These are phyloP conservation scores for Drosophila aldrichi DNA, from an alignment of 2,888 invertebrate genomes.

Conservation along the genomic window DNA sequence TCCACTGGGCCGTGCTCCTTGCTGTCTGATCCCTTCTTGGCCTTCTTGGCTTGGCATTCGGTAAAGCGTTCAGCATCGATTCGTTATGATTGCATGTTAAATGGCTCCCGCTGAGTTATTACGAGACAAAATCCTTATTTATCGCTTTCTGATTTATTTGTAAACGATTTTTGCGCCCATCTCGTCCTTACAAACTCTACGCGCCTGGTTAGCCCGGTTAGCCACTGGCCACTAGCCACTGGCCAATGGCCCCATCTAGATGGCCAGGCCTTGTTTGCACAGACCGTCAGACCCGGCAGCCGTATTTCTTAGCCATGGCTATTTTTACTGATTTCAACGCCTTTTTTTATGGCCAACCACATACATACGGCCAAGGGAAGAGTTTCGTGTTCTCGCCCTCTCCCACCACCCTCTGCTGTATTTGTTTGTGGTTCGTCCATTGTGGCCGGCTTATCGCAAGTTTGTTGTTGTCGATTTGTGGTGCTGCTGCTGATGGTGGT, in stretches of 20 bases:
- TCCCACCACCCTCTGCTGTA: neutral
- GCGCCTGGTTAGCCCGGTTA: constrained; percentile 27
- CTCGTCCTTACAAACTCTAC: constrained; percentile 44
- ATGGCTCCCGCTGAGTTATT: constrained; percentile 85
- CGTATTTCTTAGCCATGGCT: constrained; percentile 40
- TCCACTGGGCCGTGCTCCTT: constrained; percentile 18
- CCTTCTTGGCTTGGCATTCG: constrained; percentile 39
- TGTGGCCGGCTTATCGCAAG: constrained; percentile 51
- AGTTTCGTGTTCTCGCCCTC: constrained; percentile 36
- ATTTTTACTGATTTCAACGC: constrained; percentile 73
- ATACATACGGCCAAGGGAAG: constrained; percentile 16
- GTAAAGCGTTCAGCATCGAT: constrained; percentile 83
- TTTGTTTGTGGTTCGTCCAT: constrained; percentile 32
- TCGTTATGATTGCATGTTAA: constrained; percentile 85
- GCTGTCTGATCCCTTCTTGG: constrained; percentile 9
- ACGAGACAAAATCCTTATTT: constrained; percentile 86
- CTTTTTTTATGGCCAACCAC: constrained; percentile 62
- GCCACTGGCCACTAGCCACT: constrained; percentile 36
- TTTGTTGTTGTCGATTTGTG: constrained; percentile 39
- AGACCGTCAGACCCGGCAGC: constrained; percentile 21
- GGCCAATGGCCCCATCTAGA: constrained; percentile 49
- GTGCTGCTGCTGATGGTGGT: constrained; percentile 11
- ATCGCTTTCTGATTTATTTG: constrained; percentile 85
- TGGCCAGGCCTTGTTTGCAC: constrained; percentile 44
- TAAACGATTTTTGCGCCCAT: constrained; percentile 79